Base-by-base conservation (phyloP, 2,797 vertebrate species). In the Sebastes kiyomatsui region DNA sequence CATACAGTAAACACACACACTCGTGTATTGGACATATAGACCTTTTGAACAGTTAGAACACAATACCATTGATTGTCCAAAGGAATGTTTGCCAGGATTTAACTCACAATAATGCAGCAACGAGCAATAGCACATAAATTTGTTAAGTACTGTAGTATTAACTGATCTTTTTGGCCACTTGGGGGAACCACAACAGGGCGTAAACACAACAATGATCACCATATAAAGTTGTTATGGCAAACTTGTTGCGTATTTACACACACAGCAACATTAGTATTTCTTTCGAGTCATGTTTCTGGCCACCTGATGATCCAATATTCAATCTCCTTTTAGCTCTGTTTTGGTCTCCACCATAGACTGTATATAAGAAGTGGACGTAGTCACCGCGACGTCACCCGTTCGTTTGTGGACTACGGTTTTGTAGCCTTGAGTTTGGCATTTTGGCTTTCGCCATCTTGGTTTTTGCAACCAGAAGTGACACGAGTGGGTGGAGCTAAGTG, bases 1-100 rank as follows among this genome's bases (percentile, higher is more conserved):
- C 55, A 77, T 84, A 90, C 72, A 87, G 87, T 89, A 92, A 89
- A 86, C 86, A 87, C 81, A 91, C 74, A 91, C 75, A 81, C 67
- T 83, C 10, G 12, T 80, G 58, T 59, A 66, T 67, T 61, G 66
- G 30, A 85, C 12, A 35, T 86, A 80, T 77, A 85, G 72, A 80
- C 67, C 62, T 70, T 62, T 73, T 65, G 35, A 87, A 49, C 22
- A 32, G 60, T 66, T 56, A 20, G 5, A 35, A 2, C 7, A 18
- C 4, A 12, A 75, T 56, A 3, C 25, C 38, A 30, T 35, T 62
- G 30, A 77, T 69, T 90, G 85, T 87, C n/a, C 18, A 12, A 12
- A 83, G 65, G 77, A 77, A 77, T 70, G 84, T 62, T 67, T 71
- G 72, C 18, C 27, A 18, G 46, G 49, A 72, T 8, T 14, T 61